Conservation (phyloP, 2,888 invertebrate genomes). For the Elgonia sp. region DNA sequence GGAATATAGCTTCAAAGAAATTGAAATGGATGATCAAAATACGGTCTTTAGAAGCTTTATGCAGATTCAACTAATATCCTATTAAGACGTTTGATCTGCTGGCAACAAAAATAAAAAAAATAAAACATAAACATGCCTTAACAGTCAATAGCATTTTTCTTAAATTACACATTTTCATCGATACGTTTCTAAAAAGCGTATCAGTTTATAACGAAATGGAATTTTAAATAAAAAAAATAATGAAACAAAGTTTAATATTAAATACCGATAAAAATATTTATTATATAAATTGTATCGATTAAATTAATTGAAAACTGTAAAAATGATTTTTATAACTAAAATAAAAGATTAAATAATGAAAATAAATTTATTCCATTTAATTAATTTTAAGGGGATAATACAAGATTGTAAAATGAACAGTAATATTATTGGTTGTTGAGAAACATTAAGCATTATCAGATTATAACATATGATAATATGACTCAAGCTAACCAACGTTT, state of each 20-base stretch:
- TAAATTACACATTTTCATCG: background rate
- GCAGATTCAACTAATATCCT: constrained; percentile 4
- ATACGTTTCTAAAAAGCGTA: background rate
- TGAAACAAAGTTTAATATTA: too few species aligned
- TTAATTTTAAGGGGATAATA: too few species aligned
- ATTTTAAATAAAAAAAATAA: too few species aligned
- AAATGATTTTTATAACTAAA: background rate
- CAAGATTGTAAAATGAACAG: background rate
- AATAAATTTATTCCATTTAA: too few species aligned
- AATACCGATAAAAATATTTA: too few species aligned
- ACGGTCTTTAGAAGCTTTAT: constrained; percentile 27
- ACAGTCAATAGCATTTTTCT: background rate
- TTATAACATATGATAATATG: constrained; percentile 64
- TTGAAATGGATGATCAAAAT: constrained; percentile 45
- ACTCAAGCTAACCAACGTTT: constrained; percentile 52
- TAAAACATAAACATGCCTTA: background rate
- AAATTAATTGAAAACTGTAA: too few species aligned
- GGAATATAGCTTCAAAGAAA: constrained; percentile 44
- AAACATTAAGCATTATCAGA: constrained; percentile 31
- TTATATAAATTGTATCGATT: too few species aligned
- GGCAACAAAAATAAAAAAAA: too few species aligned
- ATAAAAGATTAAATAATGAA: background rate
- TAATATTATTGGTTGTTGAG: background rate
- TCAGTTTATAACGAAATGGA: too few species aligned
- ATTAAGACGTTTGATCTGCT: constrained; percentile 5